phyloP scores from a whole-genome alignment of 2,888 invertebrate species.

The Pammene aurita region DNA sequence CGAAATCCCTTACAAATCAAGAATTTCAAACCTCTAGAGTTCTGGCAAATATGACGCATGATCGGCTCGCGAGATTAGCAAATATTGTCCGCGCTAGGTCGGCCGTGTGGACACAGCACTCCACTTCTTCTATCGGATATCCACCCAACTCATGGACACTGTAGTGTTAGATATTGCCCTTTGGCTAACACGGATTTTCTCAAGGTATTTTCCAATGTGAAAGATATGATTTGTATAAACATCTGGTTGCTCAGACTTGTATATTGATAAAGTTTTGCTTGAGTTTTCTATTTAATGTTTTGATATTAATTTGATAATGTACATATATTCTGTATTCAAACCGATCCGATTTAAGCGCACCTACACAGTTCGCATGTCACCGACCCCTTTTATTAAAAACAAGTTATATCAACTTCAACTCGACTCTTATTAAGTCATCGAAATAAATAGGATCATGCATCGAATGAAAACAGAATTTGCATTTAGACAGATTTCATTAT shows the following conservation, averaged over 20 bases:
- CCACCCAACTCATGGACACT: conserved; percentile 50
- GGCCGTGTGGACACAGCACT: conserved; percentile 67
- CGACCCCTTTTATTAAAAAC: conserved; percentile 1
- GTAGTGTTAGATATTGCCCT: conserved; percentile 38
- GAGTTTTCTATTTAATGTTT: no score
- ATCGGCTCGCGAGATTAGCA: conserved; percentile 37
- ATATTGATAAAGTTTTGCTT: no score
- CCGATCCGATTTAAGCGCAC: no score
- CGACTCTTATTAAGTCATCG: conserved; percentile 20
- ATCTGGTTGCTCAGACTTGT: no score
- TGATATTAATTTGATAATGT: no score
- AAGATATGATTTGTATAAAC: not conserved
- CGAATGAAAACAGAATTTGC: conserved; percentile 28
- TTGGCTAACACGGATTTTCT: conserved; percentile 10
- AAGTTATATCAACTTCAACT: conserved; percentile 6
- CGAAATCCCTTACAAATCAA: conserved; percentile 32
- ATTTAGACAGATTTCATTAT: conserved; percentile 37
- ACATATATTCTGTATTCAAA: no score
- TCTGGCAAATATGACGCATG: conserved; percentile 40
- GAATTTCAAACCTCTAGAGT: conserved; percentile 25
- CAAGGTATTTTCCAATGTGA: not conserved
- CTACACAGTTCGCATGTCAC: not conserved
- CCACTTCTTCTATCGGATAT: conserved; percentile 64
- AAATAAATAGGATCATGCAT: conserved; percentile 32
- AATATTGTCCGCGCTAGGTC: conserved; percentile 42